Evolutionary conservation across 2,888 invertebrate species (phyloP), one percentile per base, ranked within the genome.

Genomic region (Nudaria mundana): DNA sequence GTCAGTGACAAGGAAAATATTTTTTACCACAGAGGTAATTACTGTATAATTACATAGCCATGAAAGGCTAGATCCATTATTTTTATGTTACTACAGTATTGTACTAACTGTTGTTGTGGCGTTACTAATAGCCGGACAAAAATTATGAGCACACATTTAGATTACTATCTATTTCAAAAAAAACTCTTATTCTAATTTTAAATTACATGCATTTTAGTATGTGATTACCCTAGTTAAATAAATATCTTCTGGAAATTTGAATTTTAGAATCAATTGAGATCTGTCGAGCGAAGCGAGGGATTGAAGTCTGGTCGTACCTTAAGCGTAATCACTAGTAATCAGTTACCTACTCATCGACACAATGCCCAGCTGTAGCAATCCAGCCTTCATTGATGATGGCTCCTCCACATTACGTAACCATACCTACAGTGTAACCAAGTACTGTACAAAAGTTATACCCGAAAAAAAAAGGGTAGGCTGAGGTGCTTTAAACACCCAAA

Each of bases 321-420:
- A n/a, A n/a, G n/a, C n/a, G n/a, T n/a, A n/a, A n/a, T n/a, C n/a
- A n/a, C n/a, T n/a, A n/a, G n/a, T n/a, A 13, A 13, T 32, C 18
- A 2, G 20, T 5, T 18, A 72, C 95, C 93, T 87, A 97, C 97
- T 97, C 97, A 75, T 97, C 97, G 38, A 97, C 97, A 79, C 97
- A 97, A 77, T 97, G 97, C 30, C 96, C 97, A 11, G 97, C 97
- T 0, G 97, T 97, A 0, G 97, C 97, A 45, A 97, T 96, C 97
- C 97, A 97, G 67, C 95, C 95, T 69, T 96, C 96, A 72, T 97
- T 97, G 52, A 97, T 92, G 56, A 97, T 92, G 44, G 97, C 97
- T 1, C 97, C 97, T 7, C 97, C 97, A 74, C 97, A 97, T 24
- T n/a, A n/a, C n/a, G n/a, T n/a, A n/a, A n/a, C n/a, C n/a, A n/a